phyloP scores from a whole-genome alignment of 2,113 vertebrate species.

The Puma concolor region DNA sequence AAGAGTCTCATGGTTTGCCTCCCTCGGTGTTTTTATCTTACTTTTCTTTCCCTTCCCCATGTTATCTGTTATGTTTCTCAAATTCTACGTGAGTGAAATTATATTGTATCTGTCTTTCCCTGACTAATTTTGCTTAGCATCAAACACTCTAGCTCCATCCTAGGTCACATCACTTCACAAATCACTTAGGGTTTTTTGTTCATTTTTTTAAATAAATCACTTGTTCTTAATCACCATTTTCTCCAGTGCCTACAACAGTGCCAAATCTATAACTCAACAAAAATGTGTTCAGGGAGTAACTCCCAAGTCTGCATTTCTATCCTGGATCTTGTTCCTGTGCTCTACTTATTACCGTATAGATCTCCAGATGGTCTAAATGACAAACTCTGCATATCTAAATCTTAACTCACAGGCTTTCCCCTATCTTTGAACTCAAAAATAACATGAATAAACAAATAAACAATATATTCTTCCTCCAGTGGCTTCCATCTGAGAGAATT shows the following conservation, averaged over 20 bases:
- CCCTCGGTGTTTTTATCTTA: too few species aligned
- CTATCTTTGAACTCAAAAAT: neutral
- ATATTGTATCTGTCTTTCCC: too few species aligned
- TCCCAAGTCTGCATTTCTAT: neutral
- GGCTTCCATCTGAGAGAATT: neutral
- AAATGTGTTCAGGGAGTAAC: neutral
- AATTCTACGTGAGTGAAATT: too few species aligned
- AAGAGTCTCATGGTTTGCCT: too few species aligned
- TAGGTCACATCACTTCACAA: too few species aligned
- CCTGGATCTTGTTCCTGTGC: neutral
- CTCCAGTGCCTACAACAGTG: neutral
- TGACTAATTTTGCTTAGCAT: too few species aligned
- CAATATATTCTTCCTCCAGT: neutral
- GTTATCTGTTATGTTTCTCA: too few species aligned
- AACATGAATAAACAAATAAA: constrained; percentile 38
- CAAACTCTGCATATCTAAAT: neutral
- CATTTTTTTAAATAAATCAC: neutral
- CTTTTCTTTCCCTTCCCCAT: too few species aligned
- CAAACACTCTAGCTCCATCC: too few species aligned
- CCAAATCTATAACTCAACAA: neutral
- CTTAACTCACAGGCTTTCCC: constrained; percentile 6
- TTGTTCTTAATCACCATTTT: neutral
- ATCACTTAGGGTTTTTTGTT: too few species aligned
- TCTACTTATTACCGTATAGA: neutral
- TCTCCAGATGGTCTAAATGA: constrained; percentile 7